These are phyloP conservation scores for Microplitis demolitor DNA, from an alignment of 1,140 invertebrate genomes.

Conservation along the genomic window DNA sequence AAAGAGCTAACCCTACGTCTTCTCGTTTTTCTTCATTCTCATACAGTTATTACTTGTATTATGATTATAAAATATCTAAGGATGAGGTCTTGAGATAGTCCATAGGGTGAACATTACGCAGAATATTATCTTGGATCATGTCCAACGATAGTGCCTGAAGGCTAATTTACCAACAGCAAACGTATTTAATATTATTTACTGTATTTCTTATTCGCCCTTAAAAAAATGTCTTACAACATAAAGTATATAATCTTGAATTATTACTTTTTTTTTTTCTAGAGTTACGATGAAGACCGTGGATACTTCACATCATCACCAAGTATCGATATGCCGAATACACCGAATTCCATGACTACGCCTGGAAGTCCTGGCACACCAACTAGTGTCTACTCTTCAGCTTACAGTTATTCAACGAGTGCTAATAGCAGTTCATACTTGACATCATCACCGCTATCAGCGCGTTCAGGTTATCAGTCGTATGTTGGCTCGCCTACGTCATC, in stretches of 20 bases:
- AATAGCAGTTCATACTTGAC: conserved; percentile 42
- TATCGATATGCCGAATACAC: conserved; percentile 50
- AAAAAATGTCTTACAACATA: background rate
- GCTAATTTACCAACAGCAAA: conserved; percentile 28
- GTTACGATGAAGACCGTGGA: conserved; percentile 42
- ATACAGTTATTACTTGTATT: background rate
- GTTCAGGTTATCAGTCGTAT: conserved; percentile 38
- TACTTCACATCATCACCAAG: conserved; percentile 36
- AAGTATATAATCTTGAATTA: background rate
- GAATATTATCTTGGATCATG: conserved; percentile 41
- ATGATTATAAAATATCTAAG: too few species aligned
- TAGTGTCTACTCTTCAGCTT: conserved; percentile 58
- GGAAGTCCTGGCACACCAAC: conserved; percentile 63
- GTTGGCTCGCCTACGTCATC: conserved; percentile 39
- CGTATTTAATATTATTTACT: conserved; percentile 11
- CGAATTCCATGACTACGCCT: conserved; percentile 55
- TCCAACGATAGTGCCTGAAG: conserved; percentile 37
- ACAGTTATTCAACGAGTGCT: conserved; percentile 42
- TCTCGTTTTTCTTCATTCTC: conserved; percentile 11
- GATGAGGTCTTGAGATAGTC: background rate
- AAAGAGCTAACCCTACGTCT: conserved; percentile 6
- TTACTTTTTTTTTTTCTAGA: conserved; percentile 14
- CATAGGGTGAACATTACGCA: conserved; percentile 24
- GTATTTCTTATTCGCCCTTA: conserved; percentile 8
- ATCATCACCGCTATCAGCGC: conserved; percentile 32